Base-by-base conservation (phyloP, 2,888 invertebrate species). In the Ischnus inquisitorius region DNA sequence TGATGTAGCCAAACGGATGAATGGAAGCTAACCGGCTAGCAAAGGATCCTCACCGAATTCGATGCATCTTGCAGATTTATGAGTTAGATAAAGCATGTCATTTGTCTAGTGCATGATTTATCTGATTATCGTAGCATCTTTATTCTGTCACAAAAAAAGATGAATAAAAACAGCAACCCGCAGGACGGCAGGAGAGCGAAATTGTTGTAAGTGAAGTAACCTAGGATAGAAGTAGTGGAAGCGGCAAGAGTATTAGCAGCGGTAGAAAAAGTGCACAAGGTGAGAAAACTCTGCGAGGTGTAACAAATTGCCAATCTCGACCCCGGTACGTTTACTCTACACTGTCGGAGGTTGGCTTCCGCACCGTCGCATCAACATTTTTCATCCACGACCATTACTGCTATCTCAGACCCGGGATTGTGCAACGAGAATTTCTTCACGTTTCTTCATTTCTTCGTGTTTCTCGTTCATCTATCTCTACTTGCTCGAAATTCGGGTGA, bases 301-400 rank as follows among this genome's bases (percentile, higher is more conserved):
- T 89, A 88, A 90, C 90, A 90, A 90, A 90, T 90, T 89, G 90
- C 88, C 90, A 90, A 90, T 90, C 90, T 90, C 89, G 69, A 85
- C 85, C 79, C 71, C 69, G 81, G 79, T 85, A 82, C 82, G 62
- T 48, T 72, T 65, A 65, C 57, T 34, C 72, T 74, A n/a, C 69
- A 68, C 65, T 34, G 41, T 46, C 34, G 34, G 60, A 54, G 19
- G 34, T 34, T 46, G 48, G 51, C 80, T 60, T 69, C 75, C 78
- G 48, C 82, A 69, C 57, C 83, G 85, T 85, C 86, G 84, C 85
- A 86, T 89, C 85, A 85, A 86, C 89, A 88, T 90, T 87, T 83
- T 85, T 86, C 84, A 86, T 88, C 28, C 82, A 82, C 77, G 76
- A 82, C 65, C 79, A 82, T 87, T 87, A 80, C 85, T 34, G 79